Base-by-base conservation (phyloP, 2,797 vertebrate species). In the Sebastes matsubarae region DNA sequence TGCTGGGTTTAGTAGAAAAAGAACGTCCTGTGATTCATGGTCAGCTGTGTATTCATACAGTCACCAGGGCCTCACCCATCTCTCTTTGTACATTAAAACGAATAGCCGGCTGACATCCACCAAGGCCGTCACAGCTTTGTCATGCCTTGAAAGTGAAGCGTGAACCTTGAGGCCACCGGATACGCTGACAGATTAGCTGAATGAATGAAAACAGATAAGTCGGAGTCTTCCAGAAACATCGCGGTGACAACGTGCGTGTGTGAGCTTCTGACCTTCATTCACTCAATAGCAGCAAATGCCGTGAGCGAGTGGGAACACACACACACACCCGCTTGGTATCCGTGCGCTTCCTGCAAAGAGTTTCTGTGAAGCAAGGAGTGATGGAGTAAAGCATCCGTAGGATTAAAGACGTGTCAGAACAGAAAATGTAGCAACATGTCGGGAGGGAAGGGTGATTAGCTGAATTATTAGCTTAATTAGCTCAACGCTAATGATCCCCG, bases 381-480 rank as follows among this genome's bases (percentile, higher is more conserved):
- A 73, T 65, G 73, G 16, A 67, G 72, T 72, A 11, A 72, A 75
- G 66, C 67, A 65, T 59, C 24, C 2, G 18, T 46, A 63, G 73
- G 76, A 79, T 81, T 82, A 80, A 77, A 77, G 65, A 85, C 13
- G 25, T 67, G 81, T 67, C 76, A 77, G 72, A 68, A 64, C 68
- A 80, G 77, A 81, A 87, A 82, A 57, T 79, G 68, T 70, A 82
- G 30, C 63, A 82, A 84, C 84, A 77, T 16, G 71, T 82, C 55
- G 46, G 77, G 80, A 88, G 77, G 70, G 80, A 79, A 83, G 77
- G 75, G 77, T 84, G 77, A 90, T 89, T 88, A 87, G 74, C 76
- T 86, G 70, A 90, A 84, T 92, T 76, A 88, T 90, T 81, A 85
- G 68, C 79, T 73, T 89, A 88, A 93, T 94, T 92, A 94, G 83